A percentile compares a stretch with the other conserved stretches of the same genome.
These are phyloP conservation scores for Halcyon chelicuti DNA, from an alignment of 2,797 vertebrate genomes.

Conservation along the genomic window DNA sequence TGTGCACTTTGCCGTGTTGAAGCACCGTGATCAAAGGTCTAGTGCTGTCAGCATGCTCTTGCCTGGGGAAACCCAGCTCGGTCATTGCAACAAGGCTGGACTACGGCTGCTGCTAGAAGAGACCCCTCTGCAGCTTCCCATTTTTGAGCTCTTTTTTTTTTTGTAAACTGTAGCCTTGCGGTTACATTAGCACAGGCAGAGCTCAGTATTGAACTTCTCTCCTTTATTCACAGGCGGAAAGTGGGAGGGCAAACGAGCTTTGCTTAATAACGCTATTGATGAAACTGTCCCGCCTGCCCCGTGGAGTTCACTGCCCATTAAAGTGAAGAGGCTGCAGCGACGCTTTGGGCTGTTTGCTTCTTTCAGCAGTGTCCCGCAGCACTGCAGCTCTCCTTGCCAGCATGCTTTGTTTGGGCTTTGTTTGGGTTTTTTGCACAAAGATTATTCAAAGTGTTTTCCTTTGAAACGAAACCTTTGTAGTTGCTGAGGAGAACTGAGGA, in stretches of 20 bases:
- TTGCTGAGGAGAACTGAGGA: not conserved
- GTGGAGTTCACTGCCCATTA: not conserved
- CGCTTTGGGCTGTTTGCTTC: not conserved
- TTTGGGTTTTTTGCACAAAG: not conserved
- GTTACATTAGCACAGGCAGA: not conserved
- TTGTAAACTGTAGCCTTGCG: not conserved
- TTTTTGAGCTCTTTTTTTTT: not conserved
- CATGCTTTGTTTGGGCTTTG: not conserved
- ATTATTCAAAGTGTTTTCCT: not conserved
- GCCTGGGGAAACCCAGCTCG: not conserved
- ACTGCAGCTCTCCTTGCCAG: not conserved
- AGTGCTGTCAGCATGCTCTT: accelerated
- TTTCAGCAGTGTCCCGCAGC: not conserved
- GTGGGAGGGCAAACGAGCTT: not conserved
- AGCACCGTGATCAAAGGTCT: not conserved
- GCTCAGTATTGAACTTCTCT: not conserved
- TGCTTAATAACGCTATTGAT: not conserved
- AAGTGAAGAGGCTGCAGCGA: not conserved
- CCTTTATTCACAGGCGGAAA: not conserved
- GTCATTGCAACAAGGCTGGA: not conserved
- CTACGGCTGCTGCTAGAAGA: not conserved
- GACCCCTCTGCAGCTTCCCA: not conserved
- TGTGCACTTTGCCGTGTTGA: not conserved
- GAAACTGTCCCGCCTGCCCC: not conserved
- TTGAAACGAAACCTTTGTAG: not conserved